Evolutionary conservation across 2,797 vertebrate genomes (phyloP).

Genomic region (Lindbergichthys nudifrons): DNA sequence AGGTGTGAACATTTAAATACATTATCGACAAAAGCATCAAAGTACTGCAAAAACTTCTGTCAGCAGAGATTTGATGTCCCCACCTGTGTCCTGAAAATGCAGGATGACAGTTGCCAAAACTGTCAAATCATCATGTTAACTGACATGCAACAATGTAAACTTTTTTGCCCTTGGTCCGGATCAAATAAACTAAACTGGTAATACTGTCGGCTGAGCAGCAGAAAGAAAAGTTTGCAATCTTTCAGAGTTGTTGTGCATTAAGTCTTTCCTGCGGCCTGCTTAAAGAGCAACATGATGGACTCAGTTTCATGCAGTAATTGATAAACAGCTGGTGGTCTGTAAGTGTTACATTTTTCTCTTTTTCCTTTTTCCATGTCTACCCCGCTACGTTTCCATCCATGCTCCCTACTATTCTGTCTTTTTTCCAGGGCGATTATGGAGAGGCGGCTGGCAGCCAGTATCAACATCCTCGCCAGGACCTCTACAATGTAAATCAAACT

Average conservation of each 20-base stretch:
- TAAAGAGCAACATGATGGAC: conserved; percentile 1
- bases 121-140: too few species aligned
- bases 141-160: too few species aligned
- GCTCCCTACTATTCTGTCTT: conserved; percentile 23
- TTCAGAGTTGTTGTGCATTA: not conserved
- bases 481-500: conserved; percentile 87
- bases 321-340: conserved; percentile 46
- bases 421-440: conserved; percentile 87
- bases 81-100: too few species aligned
- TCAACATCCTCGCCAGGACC: conserved; percentile 88
- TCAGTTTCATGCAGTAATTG: conserved; percentile 40
- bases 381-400: conserved; percentile 4
- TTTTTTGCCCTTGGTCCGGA: too few species aligned
- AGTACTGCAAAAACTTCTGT: too few species aligned
- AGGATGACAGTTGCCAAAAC: too few species aligned
- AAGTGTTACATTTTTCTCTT: conserved; percentile 39
- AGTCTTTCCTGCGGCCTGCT: not conserved
- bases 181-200: conserved; percentile 1
- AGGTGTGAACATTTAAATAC: too few species aligned
- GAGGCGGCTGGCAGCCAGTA: conserved; percentile 86
- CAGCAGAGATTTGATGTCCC: too few species aligned
- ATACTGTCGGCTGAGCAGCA: conserved; percentile 35
- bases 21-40: too few species aligned
- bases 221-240: conserved; percentile 35
- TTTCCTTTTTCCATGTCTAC: conserved; percentile 14